Percentiles rank a stretch among this genome's conserved stretches.
These are phyloP conservation scores for Rhyacichthys aspro DNA, from an alignment of 2,797 vertebrate genomes.

Conservation along the genomic window DNA sequence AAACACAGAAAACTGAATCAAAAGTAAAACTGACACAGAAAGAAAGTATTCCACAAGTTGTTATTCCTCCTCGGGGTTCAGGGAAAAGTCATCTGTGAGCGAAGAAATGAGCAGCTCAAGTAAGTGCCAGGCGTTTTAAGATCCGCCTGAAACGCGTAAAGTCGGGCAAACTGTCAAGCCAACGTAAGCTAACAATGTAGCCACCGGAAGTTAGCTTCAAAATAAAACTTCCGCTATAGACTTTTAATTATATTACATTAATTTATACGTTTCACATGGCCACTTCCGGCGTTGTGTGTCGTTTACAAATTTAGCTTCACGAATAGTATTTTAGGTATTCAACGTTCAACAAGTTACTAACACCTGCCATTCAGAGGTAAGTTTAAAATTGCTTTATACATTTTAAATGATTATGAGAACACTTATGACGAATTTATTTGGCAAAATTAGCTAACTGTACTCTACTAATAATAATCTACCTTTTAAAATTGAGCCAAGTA, in stretches of 20 bases:
- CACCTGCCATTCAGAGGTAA: constrained; percentile 24
- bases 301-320: constrained; percentile 2
- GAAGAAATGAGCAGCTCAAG: constrained; percentile 52
- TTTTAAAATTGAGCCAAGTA: no score
- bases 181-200: fast-evolving
- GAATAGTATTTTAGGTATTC: neutral
- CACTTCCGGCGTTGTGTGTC: neutral
- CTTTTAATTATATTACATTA: neutral
- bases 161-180: constrained; percentile 14
- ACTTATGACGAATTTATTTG: no score
- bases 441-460: no score
- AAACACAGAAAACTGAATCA: constrained; percentile 13
- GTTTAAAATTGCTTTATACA: constrained; percentile 1
- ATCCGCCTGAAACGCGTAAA: constrained; percentile 65
- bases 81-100: constrained; percentile 27
- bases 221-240: neutral
- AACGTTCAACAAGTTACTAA: neutral
- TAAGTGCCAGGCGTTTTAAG: constrained; percentile 64
- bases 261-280: neutral
- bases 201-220: neutral
- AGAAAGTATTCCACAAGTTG: constrained; percentile 43
- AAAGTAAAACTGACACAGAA: constrained; percentile 2
- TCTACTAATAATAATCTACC: no score
- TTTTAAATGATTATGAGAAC: no score
- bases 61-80: constrained; percentile 19